Percentiles rank a stretch among this genome's conserved stretches.
Conservation (phyloP, 2,888 invertebrate species). For the Apotomis capreana region DNA sequence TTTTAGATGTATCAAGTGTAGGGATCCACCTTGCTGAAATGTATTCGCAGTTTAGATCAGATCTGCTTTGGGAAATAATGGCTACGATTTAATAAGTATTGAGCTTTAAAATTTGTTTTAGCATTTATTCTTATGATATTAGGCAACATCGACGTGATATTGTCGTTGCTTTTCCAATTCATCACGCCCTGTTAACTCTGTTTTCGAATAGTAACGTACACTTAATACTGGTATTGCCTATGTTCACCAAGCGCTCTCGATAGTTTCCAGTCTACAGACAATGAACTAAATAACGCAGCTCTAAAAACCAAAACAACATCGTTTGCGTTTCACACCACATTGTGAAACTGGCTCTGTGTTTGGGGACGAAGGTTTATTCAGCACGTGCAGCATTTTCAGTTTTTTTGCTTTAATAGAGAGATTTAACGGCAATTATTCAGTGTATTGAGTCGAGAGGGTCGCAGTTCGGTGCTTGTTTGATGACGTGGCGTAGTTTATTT, state of each 20-base stretch:
- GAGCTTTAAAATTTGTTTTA: neutral
- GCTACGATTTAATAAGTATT: too few relatives aligned
- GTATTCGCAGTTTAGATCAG: too few relatives aligned
- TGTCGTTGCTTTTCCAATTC: neutral
- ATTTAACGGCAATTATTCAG: slow-evolving; percentile 28
- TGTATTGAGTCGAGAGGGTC: slow-evolving; percentile 18
- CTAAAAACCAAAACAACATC: neutral
- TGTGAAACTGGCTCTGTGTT: neutral
- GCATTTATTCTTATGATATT: neutral
- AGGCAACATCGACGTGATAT: neutral
- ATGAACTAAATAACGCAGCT: neutral
- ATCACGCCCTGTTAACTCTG: neutral
- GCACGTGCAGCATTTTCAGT: neutral
- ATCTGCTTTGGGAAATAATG: too few relatives aligned
- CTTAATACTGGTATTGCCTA: neutral
- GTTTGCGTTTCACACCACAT: neutral
- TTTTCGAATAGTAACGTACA: neutral
- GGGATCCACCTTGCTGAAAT: too few relatives aligned
- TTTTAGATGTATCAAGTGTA: too few relatives aligned
- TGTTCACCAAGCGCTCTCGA: neutral
- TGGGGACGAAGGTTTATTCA: neutral
- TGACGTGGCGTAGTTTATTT: neutral
- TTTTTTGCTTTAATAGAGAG: slow-evolving; percentile 24
- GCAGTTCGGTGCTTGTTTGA: neutral
- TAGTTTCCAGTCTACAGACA: neutral